Base-by-base conservation (phyloP, 2,113 vertebrate genomes). In the Xiphophorus maculatus region DNA sequence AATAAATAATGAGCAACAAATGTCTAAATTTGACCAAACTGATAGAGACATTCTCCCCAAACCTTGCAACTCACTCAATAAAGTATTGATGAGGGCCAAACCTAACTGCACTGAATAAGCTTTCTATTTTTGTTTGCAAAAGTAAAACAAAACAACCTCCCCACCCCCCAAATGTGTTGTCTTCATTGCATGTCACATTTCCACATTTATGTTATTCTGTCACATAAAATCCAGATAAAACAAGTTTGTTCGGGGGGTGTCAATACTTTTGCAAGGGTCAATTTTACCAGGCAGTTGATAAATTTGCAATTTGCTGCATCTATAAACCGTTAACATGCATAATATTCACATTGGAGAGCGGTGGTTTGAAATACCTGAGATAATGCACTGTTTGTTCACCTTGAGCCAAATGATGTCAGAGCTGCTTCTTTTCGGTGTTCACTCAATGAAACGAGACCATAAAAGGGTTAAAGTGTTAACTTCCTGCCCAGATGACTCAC, bases 381-480 rank as follows among this genome's bases (percentile, higher is more conserved):
- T 40, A 4, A 33, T 35, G 8, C 42, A 25, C 42, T 48, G 40
- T 40, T 67, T 67, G n/a, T 25, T 74, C 76, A 28, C 63, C 72
- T 81, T 76, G 44, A 58, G 62, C n/a, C 12, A 25, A 48, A 8
- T 61, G 44, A 78, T 1, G 15, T 58, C 74, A 51, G 4, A 63
- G 51, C 28, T 0, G 1, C 37, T 60, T 60, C 42, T 35, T 73
- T 22, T 71, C 25, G 28, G 44, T 62, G 25, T 64, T 42, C 3
- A 6, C 44, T 37, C 48, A 62, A 25, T 12, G 60, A 60, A 58
- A 74, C 9, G 33, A 29, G 84, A 76, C 80, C 84, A 85, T 13
- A 30, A 63, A 25, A 12, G 19, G 66, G 72, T 73, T 71, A 77
- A 74, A n/a, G 54, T 74, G 48, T 5, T 22, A 54, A 54, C 48